Conservation (phyloP, 2,888 invertebrate species). For the Amphiduros pacificus region DNA sequence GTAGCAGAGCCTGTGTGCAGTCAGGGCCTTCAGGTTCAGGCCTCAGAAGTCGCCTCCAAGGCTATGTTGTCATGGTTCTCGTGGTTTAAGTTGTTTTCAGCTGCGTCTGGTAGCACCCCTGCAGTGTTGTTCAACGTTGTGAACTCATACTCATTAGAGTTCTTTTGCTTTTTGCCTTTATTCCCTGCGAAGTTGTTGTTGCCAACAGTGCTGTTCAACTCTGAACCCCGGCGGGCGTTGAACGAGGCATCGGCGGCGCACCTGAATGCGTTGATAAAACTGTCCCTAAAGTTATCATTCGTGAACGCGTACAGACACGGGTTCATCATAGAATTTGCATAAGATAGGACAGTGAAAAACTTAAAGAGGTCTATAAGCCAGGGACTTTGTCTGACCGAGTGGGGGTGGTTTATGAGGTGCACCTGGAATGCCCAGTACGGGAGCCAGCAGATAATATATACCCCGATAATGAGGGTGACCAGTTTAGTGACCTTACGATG, state of each 20-base stretch:
- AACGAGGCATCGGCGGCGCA: constrained; percentile 23
- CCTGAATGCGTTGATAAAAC: constrained; percentile 31
- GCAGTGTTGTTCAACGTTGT: too few species aligned
- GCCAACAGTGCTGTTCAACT: background rate
- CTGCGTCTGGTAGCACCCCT: too few species aligned
- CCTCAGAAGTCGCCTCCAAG: too few species aligned
- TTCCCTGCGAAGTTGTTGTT: constrained; percentile 6
- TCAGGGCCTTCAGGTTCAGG: too few species aligned
- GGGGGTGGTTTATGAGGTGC: constrained; percentile 4
- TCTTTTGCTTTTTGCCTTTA: background rate
- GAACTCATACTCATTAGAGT: constrained; percentile 12
- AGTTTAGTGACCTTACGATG: constrained; percentile 26
- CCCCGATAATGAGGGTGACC: constrained; percentile 24
- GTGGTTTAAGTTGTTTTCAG: too few species aligned
- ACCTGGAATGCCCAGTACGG: constrained; percentile 31
- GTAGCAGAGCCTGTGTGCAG: too few species aligned
- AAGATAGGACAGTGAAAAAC: constrained; percentile 29
- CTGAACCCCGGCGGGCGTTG: constrained; percentile 6
- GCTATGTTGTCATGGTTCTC: too few species aligned
- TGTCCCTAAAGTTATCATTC: constrained; percentile 32
- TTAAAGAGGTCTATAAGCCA: constrained; percentile 25
- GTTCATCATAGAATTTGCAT: constrained; percentile 33
- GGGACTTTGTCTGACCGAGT: background rate
- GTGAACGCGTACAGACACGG: constrained; percentile 35
- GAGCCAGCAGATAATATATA: constrained; percentile 28